phyloP scores from a whole-genome alignment of 2,113 vertebrate genomes.

The Callopanchax toddi region DNA sequence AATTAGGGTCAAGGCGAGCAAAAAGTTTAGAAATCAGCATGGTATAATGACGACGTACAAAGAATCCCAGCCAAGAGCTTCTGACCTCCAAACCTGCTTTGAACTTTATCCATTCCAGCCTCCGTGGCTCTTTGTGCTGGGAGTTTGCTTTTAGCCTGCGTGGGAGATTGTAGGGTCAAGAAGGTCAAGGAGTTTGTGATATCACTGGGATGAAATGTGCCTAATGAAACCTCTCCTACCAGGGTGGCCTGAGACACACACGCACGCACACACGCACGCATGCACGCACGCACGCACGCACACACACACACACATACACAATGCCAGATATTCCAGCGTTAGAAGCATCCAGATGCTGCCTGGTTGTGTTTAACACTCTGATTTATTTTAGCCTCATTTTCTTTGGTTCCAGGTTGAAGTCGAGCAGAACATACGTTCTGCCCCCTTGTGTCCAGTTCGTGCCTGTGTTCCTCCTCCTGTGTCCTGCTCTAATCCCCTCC shows the following conservation, averaged over 20 bases:
- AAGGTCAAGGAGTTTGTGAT: conserved; percentile 59
- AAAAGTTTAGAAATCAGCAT: conserved; percentile 5
- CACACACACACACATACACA: no score
- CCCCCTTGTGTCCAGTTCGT: no score
- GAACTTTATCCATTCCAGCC: conserved; percentile 30
- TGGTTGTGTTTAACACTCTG: no score
- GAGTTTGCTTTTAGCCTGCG: conserved; percentile 43
- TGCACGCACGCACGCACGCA: no score
- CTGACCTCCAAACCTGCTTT: conserved; percentile 22
- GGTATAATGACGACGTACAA: not conserved
- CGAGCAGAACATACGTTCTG: no score
- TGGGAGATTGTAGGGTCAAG: conserved; percentile 47
- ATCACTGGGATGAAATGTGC: conserved; percentile 56
- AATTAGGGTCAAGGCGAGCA: conserved; percentile 1
- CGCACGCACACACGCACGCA: not conserved
- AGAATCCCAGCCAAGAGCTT: conserved; percentile 20
- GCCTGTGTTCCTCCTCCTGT: no score
- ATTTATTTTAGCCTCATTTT: no score
- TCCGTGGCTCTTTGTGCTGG: not conserved
- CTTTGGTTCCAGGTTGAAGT: no score
- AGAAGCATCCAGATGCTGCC: no score
- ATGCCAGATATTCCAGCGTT: no score
- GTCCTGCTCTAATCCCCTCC: no score
- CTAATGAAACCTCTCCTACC: conserved; percentile 42
- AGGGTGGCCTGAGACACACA: conserved; percentile 31